phyloP scores from a whole-genome alignment of 2,888 invertebrate species.

The Brenthis daphne region DNA sequence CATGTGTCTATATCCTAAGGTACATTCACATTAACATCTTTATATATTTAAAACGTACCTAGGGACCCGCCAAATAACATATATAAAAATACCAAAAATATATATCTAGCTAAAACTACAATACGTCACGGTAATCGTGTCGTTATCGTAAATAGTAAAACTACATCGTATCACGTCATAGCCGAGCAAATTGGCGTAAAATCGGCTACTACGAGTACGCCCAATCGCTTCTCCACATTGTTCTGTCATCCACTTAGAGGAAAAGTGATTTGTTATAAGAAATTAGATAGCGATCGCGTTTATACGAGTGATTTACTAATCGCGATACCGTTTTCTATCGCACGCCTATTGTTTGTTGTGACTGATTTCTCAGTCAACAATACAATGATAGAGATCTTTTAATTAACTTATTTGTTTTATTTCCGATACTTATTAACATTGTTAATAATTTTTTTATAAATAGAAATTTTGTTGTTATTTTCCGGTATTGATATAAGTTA shows the following conservation, averaged over 20 bases:
- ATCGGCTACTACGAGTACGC: slow-evolving; percentile 48
- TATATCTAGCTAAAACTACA: no score
- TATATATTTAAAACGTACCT: no score
- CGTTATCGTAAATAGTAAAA: not conserved
- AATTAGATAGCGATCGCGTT: slow-evolving; percentile 20
- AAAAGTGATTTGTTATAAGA: slow-evolving; percentile 19
- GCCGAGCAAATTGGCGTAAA: slow-evolving; percentile 56
- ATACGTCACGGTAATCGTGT: no score
- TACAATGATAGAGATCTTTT: not conserved
- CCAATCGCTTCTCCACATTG: slow-evolving; percentile 30
- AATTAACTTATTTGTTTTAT: no score
- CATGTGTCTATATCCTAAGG: no score
- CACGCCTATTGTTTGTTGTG: slow-evolving; percentile 24
- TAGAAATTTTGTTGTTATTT: no score
- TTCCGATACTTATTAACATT: no score
- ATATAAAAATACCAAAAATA: no score
- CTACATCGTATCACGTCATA: slow-evolving; percentile 7
- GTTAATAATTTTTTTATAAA: no score
- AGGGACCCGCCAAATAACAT: no score
- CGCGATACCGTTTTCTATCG: slow-evolving; percentile 26
- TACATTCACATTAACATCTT: no score
- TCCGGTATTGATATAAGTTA: no score
- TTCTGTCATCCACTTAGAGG: slow-evolving; percentile 15
- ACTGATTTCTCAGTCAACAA: not conserved
- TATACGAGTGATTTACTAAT: slow-evolving; percentile 23